These are phyloP conservation scores for Malaclemys terrapin DNA, from an alignment of 2,113 vertebrate genomes.

Conservation along the genomic window DNA sequence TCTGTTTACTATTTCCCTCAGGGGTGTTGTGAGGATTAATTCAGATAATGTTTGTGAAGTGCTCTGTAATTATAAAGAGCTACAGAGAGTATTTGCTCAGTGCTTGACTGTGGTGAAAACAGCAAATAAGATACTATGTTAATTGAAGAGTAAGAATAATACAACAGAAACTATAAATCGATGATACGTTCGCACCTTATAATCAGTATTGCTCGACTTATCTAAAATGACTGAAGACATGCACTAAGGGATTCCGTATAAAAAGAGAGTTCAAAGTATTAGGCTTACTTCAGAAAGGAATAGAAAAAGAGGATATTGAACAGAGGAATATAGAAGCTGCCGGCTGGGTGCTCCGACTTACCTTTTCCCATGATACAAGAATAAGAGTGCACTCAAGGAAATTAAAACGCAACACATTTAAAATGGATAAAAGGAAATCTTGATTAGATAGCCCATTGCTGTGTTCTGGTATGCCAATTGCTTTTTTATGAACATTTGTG, in stretches of 20 bases:
- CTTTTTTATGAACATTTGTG: constrained; percentile 1
- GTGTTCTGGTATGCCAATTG: not conserved
- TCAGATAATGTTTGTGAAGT: not conserved
- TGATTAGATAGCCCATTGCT: not conserved
- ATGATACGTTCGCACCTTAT: not conserved
- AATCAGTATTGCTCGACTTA: not conserved
- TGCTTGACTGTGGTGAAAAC: not conserved
- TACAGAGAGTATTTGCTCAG: not conserved
- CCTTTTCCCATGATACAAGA: not conserved
- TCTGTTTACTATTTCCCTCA: not conserved
- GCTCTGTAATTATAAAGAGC: not conserved
- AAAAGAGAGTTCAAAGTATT: not conserved
- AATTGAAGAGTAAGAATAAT: not conserved
- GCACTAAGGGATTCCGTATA: not conserved
- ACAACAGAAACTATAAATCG: not conserved
- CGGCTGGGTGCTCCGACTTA: not conserved
- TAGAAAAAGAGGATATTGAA: not conserved
- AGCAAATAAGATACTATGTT: constrained; percentile 8
- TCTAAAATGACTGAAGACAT: not conserved
- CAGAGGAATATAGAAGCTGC: not conserved
- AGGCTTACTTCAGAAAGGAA: not conserved
- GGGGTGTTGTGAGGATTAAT: not conserved
- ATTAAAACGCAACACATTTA: constrained; percentile 13
- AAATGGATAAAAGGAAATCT: constrained; percentile 7
- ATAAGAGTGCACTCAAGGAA: not conserved